Conservation (phyloP, 2,113 vertebrate genomes). For the Tamias sibiricus region DNA sequence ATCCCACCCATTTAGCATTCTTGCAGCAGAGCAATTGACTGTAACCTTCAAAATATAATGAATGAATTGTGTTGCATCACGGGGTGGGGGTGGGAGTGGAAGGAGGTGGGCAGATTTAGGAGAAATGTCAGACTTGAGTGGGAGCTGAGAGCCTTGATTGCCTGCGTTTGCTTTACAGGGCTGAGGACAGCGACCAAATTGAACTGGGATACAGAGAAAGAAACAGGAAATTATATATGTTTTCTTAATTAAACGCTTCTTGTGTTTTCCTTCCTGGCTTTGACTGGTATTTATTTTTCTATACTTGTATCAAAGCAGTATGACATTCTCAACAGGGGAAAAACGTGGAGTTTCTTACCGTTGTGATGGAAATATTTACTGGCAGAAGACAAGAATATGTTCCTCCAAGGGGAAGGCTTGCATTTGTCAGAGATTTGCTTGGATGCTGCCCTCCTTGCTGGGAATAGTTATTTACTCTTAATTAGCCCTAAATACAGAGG, state of each 20-base stretch:
- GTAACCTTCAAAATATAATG: slow-evolving; percentile 78
- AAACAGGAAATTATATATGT: slow-evolving; percentile 61
- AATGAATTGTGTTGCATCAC: slow-evolving; percentile 79
- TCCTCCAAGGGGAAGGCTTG: slow-evolving; percentile 65
- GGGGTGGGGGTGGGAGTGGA: slow-evolving; percentile 58
- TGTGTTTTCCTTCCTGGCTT: slow-evolving; percentile 79
- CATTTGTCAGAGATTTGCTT: slow-evolving; percentile 72
- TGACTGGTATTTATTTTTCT: slow-evolving; percentile 77
- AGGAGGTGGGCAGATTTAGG: slow-evolving; percentile 74
- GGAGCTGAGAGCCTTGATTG: slow-evolving; percentile 74
- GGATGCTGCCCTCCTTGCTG: slow-evolving; percentile 70
- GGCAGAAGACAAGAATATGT: slow-evolving; percentile 70
- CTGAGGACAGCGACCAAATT: slow-evolving; percentile 74
- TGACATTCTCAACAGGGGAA: slow-evolving; percentile 69
- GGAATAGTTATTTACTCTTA: slow-evolving; percentile 78
- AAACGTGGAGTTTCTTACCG: slow-evolving; percentile 76
- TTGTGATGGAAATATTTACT: slow-evolving; percentile 81
- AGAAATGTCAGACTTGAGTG: slow-evolving; percentile 80
- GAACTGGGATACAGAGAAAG: slow-evolving; percentile 61
- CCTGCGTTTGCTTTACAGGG: slow-evolving; percentile 72
- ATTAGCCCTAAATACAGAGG: slow-evolving; percentile 77
- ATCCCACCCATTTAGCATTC: slow-evolving; percentile 77
- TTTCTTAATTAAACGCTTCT: slow-evolving; percentile 77
- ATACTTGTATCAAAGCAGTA: slow-evolving; percentile 56
- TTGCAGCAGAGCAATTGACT: slow-evolving; percentile 78